Evolutionary conservation across 2,113 vertebrate genomes (phyloP).

Genomic region (Nothobranchius furzeri): DNA sequence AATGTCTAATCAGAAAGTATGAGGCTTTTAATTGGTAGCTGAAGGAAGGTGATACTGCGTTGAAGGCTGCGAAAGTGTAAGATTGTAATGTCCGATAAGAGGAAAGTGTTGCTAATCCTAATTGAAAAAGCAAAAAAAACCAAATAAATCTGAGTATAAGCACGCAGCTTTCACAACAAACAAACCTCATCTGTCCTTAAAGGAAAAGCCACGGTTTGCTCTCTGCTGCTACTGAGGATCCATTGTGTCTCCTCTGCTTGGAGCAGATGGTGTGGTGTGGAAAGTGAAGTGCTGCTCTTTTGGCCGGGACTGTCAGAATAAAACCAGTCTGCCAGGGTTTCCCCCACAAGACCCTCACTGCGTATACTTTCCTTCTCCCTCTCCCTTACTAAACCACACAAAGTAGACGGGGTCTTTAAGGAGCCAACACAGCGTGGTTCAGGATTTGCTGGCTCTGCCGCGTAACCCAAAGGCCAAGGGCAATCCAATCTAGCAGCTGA

Average conservation of each 20-base stretch:
- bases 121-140: conserved; percentile 59
- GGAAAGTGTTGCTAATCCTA: conserved; percentile 43
- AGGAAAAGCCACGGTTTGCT: conserved; percentile 54
- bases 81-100: conserved; percentile 33
- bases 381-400: conserved; percentile 68
- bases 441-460: conserved; percentile 68
- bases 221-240: conserved; percentile 62
- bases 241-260: conserved; percentile 73
- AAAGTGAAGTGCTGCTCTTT: conserved; percentile 80
- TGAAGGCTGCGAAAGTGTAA: conserved; percentile 45
- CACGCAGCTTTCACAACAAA: conserved; percentile 26
- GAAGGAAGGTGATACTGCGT: conserved; percentile 60
- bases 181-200: conserved; percentile 55
- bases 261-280: conserved; percentile 80
- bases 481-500: conserved; percentile 76
- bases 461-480: conserved; percentile 75
- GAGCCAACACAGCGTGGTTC: conserved; percentile 70
- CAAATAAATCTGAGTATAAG: conserved; percentile 53
- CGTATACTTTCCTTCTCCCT: conserved; percentile 56
- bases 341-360: conserved; percentile 70
- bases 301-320: conserved; percentile 75
- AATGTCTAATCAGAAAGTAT: conserved; percentile 72
- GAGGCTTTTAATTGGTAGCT: conserved; percentile 67
- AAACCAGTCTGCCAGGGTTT: conserved; percentile 73
- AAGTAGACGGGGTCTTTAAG: conserved; percentile 75